Evolutionary conservation across 2,797 vertebrate genomes (phyloP).

Genomic region (Myotis myotis): DNA sequence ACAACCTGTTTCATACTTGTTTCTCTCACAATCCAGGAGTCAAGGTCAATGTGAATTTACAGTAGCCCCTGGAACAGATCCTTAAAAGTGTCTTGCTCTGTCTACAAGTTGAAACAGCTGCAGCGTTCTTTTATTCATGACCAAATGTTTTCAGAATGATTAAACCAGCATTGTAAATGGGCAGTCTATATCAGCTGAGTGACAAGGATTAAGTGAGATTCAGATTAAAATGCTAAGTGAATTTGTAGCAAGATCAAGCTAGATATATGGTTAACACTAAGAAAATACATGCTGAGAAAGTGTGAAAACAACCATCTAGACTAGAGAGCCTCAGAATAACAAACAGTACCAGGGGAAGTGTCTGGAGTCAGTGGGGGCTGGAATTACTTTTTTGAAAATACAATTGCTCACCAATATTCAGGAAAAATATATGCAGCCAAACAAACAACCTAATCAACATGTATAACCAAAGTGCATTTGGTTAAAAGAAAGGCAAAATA

Average conservation of each 20-base stretch:
- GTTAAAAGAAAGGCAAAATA: neutral
- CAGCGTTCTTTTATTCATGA: slow-evolving; percentile 53
- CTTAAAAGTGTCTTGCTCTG: neutral
- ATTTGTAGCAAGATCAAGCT: slow-evolving; percentile 37
- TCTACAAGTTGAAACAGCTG: slow-evolving; percentile 19
- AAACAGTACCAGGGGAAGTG: neutral
- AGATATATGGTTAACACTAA: slow-evolving; percentile 55
- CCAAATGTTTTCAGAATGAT: slow-evolving; percentile 65
- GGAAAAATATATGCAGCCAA: neutral
- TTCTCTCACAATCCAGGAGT: slow-evolving; percentile 1
- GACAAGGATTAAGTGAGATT: slow-evolving; percentile 56
- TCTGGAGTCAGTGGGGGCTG: neutral
- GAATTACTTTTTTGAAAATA: slow-evolving; percentile 57
- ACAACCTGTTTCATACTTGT: neutral
- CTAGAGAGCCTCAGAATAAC: slow-evolving; percentile 40
- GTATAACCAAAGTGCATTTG: neutral
- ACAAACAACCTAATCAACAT: neutral
- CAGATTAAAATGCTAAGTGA: slow-evolving; percentile 68
- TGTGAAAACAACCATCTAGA: slow-evolving; percentile 24
- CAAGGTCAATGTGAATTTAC: slow-evolving; percentile 11
- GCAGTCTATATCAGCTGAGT: slow-evolving; percentile 18
- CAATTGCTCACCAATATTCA: neutral
- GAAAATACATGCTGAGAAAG: slow-evolving; percentile 46
- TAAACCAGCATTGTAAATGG: slow-evolving; percentile 46
- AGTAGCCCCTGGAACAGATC: neutral